Base-by-base conservation (phyloP, 2,888 invertebrate species). In the Dynastes maya region DNA sequence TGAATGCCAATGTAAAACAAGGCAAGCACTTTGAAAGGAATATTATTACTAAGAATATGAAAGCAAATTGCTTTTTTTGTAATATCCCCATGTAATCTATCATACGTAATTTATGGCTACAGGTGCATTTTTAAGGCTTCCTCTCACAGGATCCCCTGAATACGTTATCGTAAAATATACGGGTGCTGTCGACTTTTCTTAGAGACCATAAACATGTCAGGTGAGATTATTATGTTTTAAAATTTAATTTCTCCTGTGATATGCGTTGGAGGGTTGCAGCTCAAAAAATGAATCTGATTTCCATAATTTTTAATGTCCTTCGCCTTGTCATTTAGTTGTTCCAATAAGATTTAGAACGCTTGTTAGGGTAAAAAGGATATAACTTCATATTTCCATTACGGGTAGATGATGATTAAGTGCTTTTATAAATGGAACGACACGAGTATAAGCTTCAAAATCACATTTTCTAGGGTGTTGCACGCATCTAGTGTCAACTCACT, bases 81-180 rank as follows among this genome's bases (percentile, higher is more conserved):
- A 67, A 64, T 72, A 64, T 53, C 72, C 45, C 53, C 63, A n/a
- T 64, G 71, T 64, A 71, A 78, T 78, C 78, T 71, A 78, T 72
- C 78, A 78, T 64, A 78, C 58, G 51, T 68, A 76, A 51, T 72
- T 72, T 72, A 72, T 72, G 55, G 40, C 72, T 58, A 58, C 72
- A 72, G 72, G 72, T 72, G 72, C 58, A 72, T 72, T 72, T 72
- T 72, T 72, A 37, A 58, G 37, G 58, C 72, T 40, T 55, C 72
- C 72, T 70, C 70, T 58, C 40, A 27, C 58, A 58, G 58, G 37
- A 72, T 72, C 72, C 29, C 13, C 67, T 70, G 72, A 72, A 72
- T 72, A 72, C 72, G 58, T 72, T 72, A 58, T 72, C 72, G 29
- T 72, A 58, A 72, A 72, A 72, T 72, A 72, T 72, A 51, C 45